Evolutionary conservation across 2,797 vertebrate genomes (phyloP).

Genomic region (Liasis olivaceus): DNA sequence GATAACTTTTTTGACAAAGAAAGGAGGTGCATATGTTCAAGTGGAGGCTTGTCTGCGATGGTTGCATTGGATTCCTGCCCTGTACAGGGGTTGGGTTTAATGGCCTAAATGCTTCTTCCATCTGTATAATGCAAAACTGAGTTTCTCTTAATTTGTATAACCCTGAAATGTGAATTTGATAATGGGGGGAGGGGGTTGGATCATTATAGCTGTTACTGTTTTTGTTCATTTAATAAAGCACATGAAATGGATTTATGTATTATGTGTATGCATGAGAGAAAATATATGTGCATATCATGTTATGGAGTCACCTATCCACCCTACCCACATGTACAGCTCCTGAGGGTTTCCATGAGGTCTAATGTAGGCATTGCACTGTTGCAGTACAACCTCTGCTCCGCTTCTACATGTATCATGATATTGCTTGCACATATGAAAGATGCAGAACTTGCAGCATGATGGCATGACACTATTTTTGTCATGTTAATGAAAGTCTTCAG

Average conservation of each 20-base stretch:
- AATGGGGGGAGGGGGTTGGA: not conserved
- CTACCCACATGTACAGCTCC: no score
- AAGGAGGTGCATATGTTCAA: not conserved
- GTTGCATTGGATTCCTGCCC: not conserved
- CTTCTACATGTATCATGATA: not conserved
- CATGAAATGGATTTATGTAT: not conserved
- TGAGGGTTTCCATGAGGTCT: not conserved
- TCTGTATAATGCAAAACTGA: not conserved
- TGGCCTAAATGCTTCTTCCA: not conserved
- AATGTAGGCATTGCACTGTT: not conserved
- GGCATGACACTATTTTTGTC: not conserved
- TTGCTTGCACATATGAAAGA: not conserved
- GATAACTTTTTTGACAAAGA: not conserved
- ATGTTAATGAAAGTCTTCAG: not conserved
- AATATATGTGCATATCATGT: not conserved
- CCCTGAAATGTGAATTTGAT: not conserved
- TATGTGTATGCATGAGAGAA: not conserved
- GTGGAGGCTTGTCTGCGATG: not conserved
- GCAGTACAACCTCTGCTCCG: not conserved
- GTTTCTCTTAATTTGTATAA: not conserved
- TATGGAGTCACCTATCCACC: not conserved
- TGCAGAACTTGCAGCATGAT: not conserved
- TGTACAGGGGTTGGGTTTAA: not conserved
- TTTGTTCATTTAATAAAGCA: not conserved
- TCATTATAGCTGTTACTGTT: not conserved